Base-by-base conservation (phyloP, 2,113 vertebrate genomes). In the Ifrita kowaldi region DNA sequence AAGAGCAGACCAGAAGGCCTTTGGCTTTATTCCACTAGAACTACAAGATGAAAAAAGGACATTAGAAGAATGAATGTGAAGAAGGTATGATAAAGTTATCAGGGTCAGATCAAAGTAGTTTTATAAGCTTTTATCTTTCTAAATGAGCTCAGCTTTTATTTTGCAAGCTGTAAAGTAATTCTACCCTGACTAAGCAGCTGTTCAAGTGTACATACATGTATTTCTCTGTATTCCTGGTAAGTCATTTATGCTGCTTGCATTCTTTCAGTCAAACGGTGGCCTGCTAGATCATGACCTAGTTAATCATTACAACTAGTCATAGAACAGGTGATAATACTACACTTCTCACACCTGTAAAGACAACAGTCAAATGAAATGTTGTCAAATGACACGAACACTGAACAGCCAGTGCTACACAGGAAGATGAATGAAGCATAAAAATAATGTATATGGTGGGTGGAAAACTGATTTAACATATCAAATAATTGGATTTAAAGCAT, bases 121-220 rank as follows among this genome's bases (percentile, higher is more conserved):
- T 86, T 32, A 62, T 50, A 83, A 68, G 18, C 30, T 80, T 73
- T 80, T 57, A 88, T 59, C 55, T 46, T 94, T 39, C 68, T 63
- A 74, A 85, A 88, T 2, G 7, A 74, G 42, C 10, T 74, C 55
- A 77, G 56, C 13, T 95, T 86, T 82, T 82, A 76, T 87, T 92
- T 87, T 79, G 47, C 65, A 93, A 89, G 68, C 44, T 64, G 32
- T 85, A 68, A 89, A 76, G 87, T 41, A 87, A 70, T 49, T 94
- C 74, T 44, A 56, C 13, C 8, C 65, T 52, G 33, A 89, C 76
- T 64, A 82, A 86, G 57, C 74, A 91, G 81, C 84, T 75, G 39
- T 64, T 93, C 44, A 64, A 56, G 35, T 44, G 16, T 10, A 49
- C 42, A 26, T 11, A 33, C 5, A 33, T 18, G 1, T 26, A 20